Evolutionary conservation across 2,888 invertebrate species (phyloP).

Genomic region (Pyrochroa serraticornis): DNA sequence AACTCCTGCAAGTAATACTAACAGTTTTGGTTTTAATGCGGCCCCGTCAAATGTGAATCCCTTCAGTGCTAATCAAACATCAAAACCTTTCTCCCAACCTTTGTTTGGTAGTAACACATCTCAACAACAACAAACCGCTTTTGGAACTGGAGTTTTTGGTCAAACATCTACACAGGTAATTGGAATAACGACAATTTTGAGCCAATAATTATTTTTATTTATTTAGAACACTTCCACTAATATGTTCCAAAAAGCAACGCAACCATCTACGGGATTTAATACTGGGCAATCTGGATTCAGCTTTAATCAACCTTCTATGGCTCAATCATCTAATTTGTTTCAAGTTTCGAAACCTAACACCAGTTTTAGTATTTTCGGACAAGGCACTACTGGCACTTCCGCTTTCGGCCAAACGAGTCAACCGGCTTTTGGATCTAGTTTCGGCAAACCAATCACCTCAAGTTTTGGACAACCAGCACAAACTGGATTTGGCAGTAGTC

Average conservation of each 20-base stretch:
- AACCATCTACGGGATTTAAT: slow-evolving; percentile 54
- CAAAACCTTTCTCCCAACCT: slow-evolving; percentile 59
- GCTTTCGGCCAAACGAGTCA: slow-evolving; percentile 31
- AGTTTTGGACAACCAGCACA: slow-evolving; percentile 38
- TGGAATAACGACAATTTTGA: not conserved
- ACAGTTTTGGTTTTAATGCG: slow-evolving; percentile 60
- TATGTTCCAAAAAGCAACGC: slow-evolving; percentile 58
- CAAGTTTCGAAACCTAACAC: slow-evolving; percentile 49
- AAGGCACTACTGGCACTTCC: slow-evolving; percentile 31
- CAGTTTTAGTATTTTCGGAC: slow-evolving; percentile 43
- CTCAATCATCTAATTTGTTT: slow-evolving; percentile 42
- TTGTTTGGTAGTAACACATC: slow-evolving; percentile 53
- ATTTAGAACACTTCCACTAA: slow-evolving; percentile 47
- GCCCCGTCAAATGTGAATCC: slow-evolving; percentile 50
- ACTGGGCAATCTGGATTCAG: slow-evolving; percentile 53
- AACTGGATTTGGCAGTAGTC: slow-evolving; percentile 34
- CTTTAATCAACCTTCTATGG: slow-evolving; percentile 40
- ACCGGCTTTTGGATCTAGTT: slow-evolving; percentile 41
- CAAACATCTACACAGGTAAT: slow-evolving; percentile 43
- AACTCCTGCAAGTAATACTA: slow-evolving; percentile 42
- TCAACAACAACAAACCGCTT: slow-evolving; percentile 57
- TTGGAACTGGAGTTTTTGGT: slow-evolving; percentile 58
- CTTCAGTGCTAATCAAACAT: slow-evolving; percentile 55
- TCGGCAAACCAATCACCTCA: slow-evolving; percentile 45
- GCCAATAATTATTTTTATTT: slow-evolving; percentile 9